Evolutionary conservation across 2,113 vertebrate species (phyloP).

Genomic region (Zapus hudsonius): DNA sequence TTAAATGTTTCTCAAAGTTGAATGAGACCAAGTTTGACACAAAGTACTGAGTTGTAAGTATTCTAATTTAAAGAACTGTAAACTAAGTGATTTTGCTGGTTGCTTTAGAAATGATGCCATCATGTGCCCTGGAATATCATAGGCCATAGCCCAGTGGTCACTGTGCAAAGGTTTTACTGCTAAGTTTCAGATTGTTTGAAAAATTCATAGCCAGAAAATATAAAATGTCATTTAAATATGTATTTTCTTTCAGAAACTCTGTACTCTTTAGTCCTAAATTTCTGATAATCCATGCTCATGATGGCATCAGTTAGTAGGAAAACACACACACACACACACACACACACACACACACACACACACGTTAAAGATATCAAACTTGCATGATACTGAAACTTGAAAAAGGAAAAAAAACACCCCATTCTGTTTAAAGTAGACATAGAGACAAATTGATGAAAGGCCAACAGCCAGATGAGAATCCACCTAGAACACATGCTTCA

Average conservation of each 20-base stretch:
- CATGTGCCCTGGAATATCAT: no score
- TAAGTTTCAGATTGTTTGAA: background rate
- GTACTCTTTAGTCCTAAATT: background rate
- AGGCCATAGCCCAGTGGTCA: background rate
- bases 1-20: background rate
- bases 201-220: background rate
- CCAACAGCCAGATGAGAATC: background rate
- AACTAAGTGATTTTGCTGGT: no score
- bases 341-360: no score
- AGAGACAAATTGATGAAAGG: no score
- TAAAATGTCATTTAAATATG: background rate
- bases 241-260: background rate
- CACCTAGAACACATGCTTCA: background rate
- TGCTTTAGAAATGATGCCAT: no score
- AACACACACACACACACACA: no score
- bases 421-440: background rate
- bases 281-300: background rate
- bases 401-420: no score
- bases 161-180: background rate
- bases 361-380: background rate
- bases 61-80: background rate
- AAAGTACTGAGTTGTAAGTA: background rate
- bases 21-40: background rate
- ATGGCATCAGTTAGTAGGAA: background rate
- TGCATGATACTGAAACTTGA: background rate